phyloP scores from a whole-genome alignment of 1,140 invertebrate genomes.

The Sitophilus oryzae region DNA sequence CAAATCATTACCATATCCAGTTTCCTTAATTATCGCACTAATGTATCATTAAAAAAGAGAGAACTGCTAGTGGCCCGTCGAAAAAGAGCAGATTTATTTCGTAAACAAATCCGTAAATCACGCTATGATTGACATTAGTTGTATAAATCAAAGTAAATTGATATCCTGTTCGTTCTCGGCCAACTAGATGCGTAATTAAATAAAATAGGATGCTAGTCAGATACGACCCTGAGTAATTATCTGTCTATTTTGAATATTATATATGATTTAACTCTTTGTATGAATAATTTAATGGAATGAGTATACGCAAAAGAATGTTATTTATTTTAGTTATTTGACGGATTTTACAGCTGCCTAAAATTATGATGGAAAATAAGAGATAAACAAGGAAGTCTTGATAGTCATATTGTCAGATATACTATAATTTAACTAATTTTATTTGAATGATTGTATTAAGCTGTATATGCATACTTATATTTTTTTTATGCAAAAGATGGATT shows the following conservation, averaged over 20 bases:
- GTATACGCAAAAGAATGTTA: no score
- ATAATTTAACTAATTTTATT: no score
- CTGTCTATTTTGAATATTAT: not conserved
- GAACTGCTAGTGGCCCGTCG: not conserved
- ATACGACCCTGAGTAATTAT: not conserved
- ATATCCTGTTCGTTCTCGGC: not conserved
- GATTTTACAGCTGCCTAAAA: no score
- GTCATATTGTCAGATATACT: no score
- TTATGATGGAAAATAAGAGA: no score
- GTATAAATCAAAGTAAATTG: not conserved
- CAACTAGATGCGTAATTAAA: not conserved
- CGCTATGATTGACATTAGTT: not conserved
- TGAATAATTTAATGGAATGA: no score
- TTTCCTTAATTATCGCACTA: not conserved
- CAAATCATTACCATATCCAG: not conserved
- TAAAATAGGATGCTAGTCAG: not conserved
- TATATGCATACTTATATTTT: no score
- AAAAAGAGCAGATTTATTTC: not conserved
- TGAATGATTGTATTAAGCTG: no score
- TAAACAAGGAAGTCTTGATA: no score
- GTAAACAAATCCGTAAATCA: not conserved
- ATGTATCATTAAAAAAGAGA: not conserved
- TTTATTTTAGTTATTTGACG: no score
- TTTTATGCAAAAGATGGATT: no score
- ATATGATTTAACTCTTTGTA: no score